Conservation (phyloP, 1,140 invertebrate genomes). For the Adelges cooleyi region DNA sequence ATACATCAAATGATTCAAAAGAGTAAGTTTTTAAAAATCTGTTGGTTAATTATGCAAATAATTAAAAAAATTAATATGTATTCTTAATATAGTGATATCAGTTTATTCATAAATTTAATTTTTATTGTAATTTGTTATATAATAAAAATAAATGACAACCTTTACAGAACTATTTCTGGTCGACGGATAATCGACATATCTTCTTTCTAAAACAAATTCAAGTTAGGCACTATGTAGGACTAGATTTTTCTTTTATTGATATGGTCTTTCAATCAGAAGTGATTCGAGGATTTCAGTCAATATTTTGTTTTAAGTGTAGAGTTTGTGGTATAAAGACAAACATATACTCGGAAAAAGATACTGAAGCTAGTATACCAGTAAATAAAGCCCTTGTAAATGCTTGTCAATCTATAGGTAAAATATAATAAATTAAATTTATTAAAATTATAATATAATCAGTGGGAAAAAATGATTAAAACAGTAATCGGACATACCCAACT, state of each 20-base stretch:
- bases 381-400: neutral
- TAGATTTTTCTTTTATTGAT: neutral
- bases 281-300: neutral
- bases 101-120: neutral
- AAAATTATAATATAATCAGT: too few relatives aligned
- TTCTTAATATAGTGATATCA: too few relatives aligned
- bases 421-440: too few relatives aligned
- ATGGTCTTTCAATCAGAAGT: neutral
- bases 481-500: neutral
- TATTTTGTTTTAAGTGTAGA: neutral
- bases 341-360: neutral
- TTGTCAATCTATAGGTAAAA: neutral
- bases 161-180: neutral
- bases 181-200: neutral
- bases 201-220: neutral
- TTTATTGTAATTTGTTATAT: too few relatives aligned
- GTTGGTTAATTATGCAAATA: neutral
- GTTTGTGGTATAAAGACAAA: neutral
- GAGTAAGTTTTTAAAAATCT: neutral
- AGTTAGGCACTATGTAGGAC: neutral
- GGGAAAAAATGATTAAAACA: neutral
- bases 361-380: neutral
- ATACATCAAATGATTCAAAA: neutral
- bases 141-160: too few relatives aligned
- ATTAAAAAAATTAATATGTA: neutral